Conservation (phyloP, 2,113 vertebrate genomes). For the Trochalopteron elliotii region DNA sequence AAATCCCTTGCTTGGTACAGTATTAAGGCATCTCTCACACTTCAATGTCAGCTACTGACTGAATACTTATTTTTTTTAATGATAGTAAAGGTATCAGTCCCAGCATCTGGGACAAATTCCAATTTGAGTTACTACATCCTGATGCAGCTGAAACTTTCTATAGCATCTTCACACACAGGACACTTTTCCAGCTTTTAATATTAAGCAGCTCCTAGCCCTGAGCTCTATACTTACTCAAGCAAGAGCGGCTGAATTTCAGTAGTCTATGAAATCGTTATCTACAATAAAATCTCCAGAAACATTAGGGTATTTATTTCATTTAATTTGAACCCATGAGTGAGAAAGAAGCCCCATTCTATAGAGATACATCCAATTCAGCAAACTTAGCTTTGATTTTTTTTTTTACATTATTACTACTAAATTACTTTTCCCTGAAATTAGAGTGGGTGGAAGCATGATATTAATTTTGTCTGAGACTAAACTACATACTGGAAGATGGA, state of each 20-base stretch:
- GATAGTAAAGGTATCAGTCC: neutral
- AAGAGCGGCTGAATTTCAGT: neutral
- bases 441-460: neutral
- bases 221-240: neutral
- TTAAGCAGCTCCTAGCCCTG: neutral
- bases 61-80: neutral
- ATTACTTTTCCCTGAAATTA: neutral
- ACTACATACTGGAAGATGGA: neutral
- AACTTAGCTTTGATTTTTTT: neutral
- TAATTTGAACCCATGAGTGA: neutral
- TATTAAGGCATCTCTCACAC: neutral
- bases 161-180: neutral
- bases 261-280: neutral
- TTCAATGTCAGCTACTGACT: neutral
- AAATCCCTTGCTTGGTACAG: neutral
- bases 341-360: neutral
- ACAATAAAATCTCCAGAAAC: neutral
- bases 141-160: neutral
- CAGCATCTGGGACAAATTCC: neutral
- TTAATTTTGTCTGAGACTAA: neutral
- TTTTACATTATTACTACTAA: neutral
- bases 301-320: slow-evolving; percentile 21
- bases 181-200: neutral
- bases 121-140: neutral
- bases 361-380: neutral